Evolutionary conservation across 1,140 invertebrate species (phyloP), one percentile per base, ranked within the genome.

Genomic region (Cotesia glomerata): DNA sequence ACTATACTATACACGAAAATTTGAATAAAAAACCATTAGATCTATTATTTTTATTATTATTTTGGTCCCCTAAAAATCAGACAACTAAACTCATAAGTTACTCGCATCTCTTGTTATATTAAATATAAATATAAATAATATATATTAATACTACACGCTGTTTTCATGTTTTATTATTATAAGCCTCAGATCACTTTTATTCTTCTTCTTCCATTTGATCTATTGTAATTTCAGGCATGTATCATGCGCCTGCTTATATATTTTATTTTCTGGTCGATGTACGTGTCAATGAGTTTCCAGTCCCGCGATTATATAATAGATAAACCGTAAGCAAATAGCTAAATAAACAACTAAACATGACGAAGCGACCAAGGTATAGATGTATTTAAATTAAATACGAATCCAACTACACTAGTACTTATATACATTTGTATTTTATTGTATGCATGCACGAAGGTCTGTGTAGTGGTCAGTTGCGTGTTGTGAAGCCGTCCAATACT

Each of bases 401-500:
- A 11, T 9, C 7, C 39, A 9, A 45, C 39, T 45, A 45, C 2
- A 45, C 39, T 45, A 45, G 5, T 45, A 11, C 11, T 2, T 45
- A 45, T n/a, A 58, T 16, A 26, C 26, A 58, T 58, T 13, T n/a
- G n/a, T 58, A 58, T 0, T 7, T 49, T 39, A 5, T 39, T 26
- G 11, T 4, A 16, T 13, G 8, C 16, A 67, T 59, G 16, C 49
- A 45, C 59, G 51, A 72, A 66, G 49, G 26, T 51, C 35, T 26
- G 39, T 45, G 39, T 45, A 45, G 39, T 45, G 14, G 13, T 67
- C 11, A 18, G 4, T 72, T 34, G 51, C 70, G 70, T 72, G 70
- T 56, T 16, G 32, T 58, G 70, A 72, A 72, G 70, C 70, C 70
- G 54, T 72, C 64, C 51, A 72, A 72, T 66, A 59, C 45, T 65